These are phyloP conservation scores for Anadara kagoshimensis DNA, from an alignment of 1,140 invertebrate genomes.

Conservation along the genomic window DNA sequence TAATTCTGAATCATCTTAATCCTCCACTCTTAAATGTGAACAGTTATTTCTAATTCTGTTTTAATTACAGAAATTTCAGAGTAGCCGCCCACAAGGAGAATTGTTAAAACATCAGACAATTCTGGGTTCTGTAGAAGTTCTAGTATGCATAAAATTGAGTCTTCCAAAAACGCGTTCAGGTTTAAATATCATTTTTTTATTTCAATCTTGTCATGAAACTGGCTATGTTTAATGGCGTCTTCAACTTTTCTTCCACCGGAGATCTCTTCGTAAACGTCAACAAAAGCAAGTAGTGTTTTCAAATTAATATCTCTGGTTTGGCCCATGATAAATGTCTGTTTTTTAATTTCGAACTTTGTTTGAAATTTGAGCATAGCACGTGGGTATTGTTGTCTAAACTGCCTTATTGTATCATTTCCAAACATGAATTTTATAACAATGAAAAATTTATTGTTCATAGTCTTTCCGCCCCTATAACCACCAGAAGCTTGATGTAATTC, in stretches of 20 bases:
- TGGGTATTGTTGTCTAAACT: slow-evolving; percentile 4
- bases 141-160: background rate
- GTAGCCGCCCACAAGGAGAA: slow-evolving; percentile 5
- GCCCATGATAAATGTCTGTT: background rate
- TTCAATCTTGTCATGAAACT: no score
- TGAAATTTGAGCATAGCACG: slow-evolving; percentile 1
- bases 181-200: no score
- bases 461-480: slow-evolving; percentile 71
- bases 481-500: slow-evolving; percentile 79
- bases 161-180: background rate
- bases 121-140: background rate
- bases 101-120: background rate
- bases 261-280: background rate
- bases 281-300: slow-evolving; percentile 6
- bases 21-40: no score
- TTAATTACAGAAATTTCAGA: background rate
- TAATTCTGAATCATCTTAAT: no score
- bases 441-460: slow-evolving; percentile 28
- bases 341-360: slow-evolving; percentile 13
- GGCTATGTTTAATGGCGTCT: no score
- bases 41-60: no score
- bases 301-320: background rate
- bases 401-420: slow-evolving; percentile 12
- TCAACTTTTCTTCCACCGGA: background rate
- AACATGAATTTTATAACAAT: slow-evolving; percentile 21